Evolutionary conservation across 2,888 invertebrate species (phyloP).

Genomic region (Margaritifera margaritifera): DNA sequence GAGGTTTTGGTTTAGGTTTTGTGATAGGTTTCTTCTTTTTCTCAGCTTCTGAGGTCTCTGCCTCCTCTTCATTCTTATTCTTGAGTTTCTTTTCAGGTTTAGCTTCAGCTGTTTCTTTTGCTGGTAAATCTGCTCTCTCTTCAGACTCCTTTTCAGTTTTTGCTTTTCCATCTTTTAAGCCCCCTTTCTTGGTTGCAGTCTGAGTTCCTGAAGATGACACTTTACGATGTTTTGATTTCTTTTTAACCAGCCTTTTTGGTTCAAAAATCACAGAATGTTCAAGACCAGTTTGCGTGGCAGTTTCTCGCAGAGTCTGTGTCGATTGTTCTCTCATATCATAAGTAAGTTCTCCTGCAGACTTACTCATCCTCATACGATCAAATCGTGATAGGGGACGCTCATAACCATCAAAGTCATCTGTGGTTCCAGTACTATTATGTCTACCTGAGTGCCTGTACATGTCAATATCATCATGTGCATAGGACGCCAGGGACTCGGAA

Average conservation of each 20-base stretch:
- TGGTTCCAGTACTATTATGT: constrained; percentile 29
- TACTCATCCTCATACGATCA: constrained; percentile 48
- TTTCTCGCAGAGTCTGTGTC: constrained; percentile 58
- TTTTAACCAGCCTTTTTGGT: constrained; percentile 39
- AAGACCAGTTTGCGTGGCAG: constrained; percentile 58
- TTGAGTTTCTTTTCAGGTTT: constrained; percentile 1
- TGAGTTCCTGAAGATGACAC: constrained; percentile 52
- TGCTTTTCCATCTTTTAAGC: not conserved
- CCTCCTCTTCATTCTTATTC: constrained; percentile 10
- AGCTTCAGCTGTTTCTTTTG: not conserved
- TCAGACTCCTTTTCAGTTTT: constrained; percentile 24
- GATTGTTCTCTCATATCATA: constrained; percentile 36
- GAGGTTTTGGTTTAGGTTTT: constrained; percentile 53
- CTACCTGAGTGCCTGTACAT: constrained; percentile 35
- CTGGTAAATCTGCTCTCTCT: constrained; percentile 8
- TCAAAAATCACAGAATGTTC: constrained; percentile 41
- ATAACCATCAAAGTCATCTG: constrained; percentile 48
- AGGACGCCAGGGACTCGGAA: constrained; percentile 48
- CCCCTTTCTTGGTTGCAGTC: constrained; percentile 26
- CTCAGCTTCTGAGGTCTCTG: constrained; percentile 14
- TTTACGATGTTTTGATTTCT: constrained; percentile 43
- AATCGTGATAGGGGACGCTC: constrained; percentile 47
- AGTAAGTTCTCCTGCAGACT: constrained; percentile 58
- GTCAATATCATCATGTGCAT: constrained; percentile 60
- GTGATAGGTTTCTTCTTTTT: constrained; percentile 20